Conservation (phyloP, 2,113 vertebrate species). For the Meleagris gallopavo region DNA sequence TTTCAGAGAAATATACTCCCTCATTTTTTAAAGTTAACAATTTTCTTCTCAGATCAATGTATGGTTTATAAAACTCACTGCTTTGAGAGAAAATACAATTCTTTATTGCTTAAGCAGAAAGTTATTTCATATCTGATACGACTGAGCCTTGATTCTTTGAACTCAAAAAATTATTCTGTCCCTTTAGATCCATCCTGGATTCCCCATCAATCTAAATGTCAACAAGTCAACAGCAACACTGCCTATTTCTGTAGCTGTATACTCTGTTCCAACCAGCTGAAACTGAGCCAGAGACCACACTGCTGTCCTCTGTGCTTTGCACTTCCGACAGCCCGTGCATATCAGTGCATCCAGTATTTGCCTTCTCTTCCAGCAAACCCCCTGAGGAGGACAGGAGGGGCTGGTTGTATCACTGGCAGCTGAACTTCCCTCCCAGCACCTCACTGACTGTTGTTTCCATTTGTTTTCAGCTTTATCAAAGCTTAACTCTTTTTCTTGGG, state of each 20-base stretch:
- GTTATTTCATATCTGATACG: neutral
- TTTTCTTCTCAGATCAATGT: neutral
- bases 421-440: neutral
- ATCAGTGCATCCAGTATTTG: neutral
- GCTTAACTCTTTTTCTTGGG: neutral
- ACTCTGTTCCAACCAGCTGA: neutral
- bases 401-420: neutral
- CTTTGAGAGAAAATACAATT: neutral
- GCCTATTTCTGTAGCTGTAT: neutral
- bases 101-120: neutral
- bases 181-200: neutral
- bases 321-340: neutral
- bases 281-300: neutral
- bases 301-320: neutral
- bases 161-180: neutral
- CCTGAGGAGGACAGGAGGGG: accelerated
- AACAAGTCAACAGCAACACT: neutral
- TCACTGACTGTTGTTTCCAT: neutral
- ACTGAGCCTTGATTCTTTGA: neutral
- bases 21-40: neutral
- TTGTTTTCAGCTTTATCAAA: neutral
- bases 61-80: neutral
- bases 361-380: neutral
- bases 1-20: neutral
- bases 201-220: neutral